Evolutionary conservation across 1,140 invertebrate genomes (phyloP).

Genomic region (Euglossa dilemma): DNA sequence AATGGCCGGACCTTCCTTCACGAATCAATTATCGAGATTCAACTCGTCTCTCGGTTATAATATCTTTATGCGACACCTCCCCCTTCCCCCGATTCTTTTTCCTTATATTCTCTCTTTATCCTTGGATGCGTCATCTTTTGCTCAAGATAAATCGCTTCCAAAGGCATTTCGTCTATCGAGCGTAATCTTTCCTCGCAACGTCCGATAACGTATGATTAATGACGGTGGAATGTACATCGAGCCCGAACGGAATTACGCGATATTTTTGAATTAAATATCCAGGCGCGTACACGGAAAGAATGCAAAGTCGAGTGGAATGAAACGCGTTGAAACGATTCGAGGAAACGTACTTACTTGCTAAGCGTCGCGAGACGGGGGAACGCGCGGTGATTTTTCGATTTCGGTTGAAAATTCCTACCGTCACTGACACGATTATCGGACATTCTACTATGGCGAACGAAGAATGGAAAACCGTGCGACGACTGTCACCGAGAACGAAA

Average conservation of each 20-base stretch:
- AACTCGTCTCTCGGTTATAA: slow-evolving; percentile 16
- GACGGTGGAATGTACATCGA: slow-evolving; percentile 6
- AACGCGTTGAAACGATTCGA: not conserved
- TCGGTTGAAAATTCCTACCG: not conserved
- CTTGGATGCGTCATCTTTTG: slow-evolving; percentile 15
- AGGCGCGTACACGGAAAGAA: not conserved
- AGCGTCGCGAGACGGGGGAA: not conserved
- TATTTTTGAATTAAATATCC: not conserved
- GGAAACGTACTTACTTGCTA: not conserved
- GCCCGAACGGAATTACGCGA: not conserved
- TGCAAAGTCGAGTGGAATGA: too few species aligned
- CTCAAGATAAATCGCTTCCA: slow-evolving; percentile 16
- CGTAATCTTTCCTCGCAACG: slow-evolving; percentile 6
- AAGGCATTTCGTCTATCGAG: slow-evolving; percentile 12
- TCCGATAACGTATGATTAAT: slow-evolving; percentile 23
- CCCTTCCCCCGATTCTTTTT: not conserved
- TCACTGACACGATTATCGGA: slow-evolving; percentile 31
- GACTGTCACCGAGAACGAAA: slow-evolving; percentile 12
- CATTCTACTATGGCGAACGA: not conserved
- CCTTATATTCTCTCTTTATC: slow-evolving; percentile 9
- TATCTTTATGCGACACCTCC: not conserved
- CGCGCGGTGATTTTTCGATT: not conserved
- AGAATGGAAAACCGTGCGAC: not conserved
- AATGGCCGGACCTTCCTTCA: slow-evolving; percentile 45
- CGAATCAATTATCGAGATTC: slow-evolving; percentile 25